Base-by-base conservation (phyloP, 2,113 vertebrate species). In the Cepphus grylle region DNA sequence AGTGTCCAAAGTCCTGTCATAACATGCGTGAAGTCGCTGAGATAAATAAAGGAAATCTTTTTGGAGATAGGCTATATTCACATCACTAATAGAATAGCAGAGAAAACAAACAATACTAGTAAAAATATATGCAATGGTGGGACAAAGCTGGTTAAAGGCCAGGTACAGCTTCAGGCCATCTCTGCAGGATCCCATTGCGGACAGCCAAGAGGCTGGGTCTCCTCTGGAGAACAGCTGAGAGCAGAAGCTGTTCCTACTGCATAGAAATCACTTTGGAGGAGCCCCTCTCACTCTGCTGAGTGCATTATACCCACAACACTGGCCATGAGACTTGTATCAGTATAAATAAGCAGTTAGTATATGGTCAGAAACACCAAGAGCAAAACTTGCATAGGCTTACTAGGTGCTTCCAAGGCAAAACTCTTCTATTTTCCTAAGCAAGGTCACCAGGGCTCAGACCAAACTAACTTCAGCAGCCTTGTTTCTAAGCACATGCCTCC, bases 171-270 rank as follows among this genome's bases (percentile, higher is more conserved):
- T 40, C 1, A 2, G 72, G 43, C 52, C 42, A 34, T 27, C 36
- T 63, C 6, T 8, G 12, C 34, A 69, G 40, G 34, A 49, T 53
- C 38, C 50, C 29, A 22, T n/a, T 0, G 0, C 0, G 2, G 43
- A 14, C 77, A 83, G 15, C 4, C 53, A 70, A 81, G 22, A 71
- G 80, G 10, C 7, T 71, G 47, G 32, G 32, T 76, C 34, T 86
- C 43, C 81, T 81, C 55, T 72, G 56, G 23, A 76, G 74, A 22
- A 59, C 42, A 45, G 23, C 27, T 72, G 66, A 66, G 43, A 72
- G 47, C 61, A 94, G 52, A 70, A 87, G 16, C 47, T 69, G 26
- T 69, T 94, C 40, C 34, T 34, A 11, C 34, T 12, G 29, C 26
- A 72, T 5, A 72, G 61, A 76, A 78, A 40, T 55, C 26, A 52